Evolutionary conservation across 2,797 vertebrate species (phyloP), one percentile per base, ranked within the genome.

Genomic region (Molothrus aeneus): DNA sequence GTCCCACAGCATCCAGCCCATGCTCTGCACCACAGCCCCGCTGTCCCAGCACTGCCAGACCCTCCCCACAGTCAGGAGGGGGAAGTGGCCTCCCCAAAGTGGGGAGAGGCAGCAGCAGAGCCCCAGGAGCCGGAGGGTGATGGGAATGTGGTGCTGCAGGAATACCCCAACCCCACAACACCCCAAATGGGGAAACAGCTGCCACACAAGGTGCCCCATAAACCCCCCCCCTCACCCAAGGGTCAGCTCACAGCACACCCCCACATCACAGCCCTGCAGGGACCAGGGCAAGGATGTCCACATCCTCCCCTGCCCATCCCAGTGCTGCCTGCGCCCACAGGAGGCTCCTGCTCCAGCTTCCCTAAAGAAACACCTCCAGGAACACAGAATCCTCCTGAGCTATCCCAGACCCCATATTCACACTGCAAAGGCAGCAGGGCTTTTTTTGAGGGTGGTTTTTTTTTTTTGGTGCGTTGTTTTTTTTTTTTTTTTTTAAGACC

Each of bases 71-170:
- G 45, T 0, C 16, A 1, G 54, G n/a, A 86, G 29, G 2, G 3
- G 38, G 10, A 56, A 65, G 3, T 9, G 8, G 43, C 29, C 75
- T 38, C 87, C 74, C 31, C 40, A 31, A 26, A 71, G 31, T 0
- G 0, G 17, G 10, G 28, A 40, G 18, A 80, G 38, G 68, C 1
- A 7, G 70, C 54, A 40, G 40, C 73, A 38, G 40, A 78, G 40
- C 48, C 57, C 18, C 66, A 6, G 57, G 56, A 80, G 29, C 32
- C 0, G 0, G 10, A 13, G 9, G 32, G 29, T 6, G 15, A 80
- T 0, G 0, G 32, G 34, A 69, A 63, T 7, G 51, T 1, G 9
- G 31, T 8, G n/a, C n/a, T 3, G 0, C 47, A 89, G 48, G 1
- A 0, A 60, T 4, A 3, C 29, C 74, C 78, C 43, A 66, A 42